These are phyloP conservation scores for Girardia tigrina DNA, from an alignment of 2,888 invertebrate species.

Conservation along the genomic window DNA sequence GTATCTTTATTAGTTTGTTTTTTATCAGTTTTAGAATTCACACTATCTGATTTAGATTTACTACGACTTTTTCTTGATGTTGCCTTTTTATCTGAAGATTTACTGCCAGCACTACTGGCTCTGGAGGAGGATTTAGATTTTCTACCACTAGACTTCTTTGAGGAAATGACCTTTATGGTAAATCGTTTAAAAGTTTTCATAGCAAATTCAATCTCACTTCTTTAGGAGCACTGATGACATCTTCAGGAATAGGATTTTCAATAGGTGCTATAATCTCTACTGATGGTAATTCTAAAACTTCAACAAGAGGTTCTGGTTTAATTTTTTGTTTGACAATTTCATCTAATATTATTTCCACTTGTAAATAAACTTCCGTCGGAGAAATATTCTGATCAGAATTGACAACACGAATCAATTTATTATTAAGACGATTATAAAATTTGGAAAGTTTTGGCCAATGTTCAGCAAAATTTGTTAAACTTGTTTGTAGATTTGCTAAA, in stretches of 20 bases:
- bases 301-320: background rate
- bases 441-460: conserved; percentile 48
- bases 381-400: conserved; percentile 37
- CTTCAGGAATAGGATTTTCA: background rate
- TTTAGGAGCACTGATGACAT: background rate
- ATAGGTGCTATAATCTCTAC: background rate
- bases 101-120: background rate
- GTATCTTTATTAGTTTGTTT: background rate
- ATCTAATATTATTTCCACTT: conserved; percentile 46
- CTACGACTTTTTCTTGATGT: background rate
- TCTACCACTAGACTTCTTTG: background rate
- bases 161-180: background rate
- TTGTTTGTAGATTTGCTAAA: conserved; percentile 43
- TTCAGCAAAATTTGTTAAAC: conserved; percentile 46
- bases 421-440: conserved; percentile 41
- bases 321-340: conserved; percentile 40
- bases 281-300: background rate
- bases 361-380: conserved; percentile 41
- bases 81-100: conserved; percentile 3
- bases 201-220: background rate
- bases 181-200: background rate
- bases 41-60: conserved; percentile 12
- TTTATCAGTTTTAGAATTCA: background rate
- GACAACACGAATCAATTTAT: background rate
- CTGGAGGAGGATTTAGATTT: conserved; percentile 3